Evolutionary conservation across 2,797 vertebrate species (phyloP).

Genomic region (Fratercula arctica): DNA sequence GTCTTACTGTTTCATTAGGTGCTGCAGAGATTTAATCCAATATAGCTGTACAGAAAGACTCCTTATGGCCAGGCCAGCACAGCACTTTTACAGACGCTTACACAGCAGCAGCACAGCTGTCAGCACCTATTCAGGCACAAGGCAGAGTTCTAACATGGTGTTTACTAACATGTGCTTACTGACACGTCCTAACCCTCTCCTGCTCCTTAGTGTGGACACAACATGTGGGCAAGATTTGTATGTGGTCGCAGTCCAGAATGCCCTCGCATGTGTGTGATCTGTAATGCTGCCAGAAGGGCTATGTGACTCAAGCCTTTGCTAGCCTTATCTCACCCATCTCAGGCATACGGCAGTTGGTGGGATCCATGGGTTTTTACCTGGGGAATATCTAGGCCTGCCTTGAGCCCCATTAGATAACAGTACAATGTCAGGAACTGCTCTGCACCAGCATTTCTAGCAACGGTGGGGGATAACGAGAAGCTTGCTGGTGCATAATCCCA

Average conservation of each 20-base stretch:
- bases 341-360: not conserved
- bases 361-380: not conserved
- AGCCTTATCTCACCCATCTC: not conserved
- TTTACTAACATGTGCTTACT: not conserved
- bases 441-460: not conserved
- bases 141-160: not conserved
- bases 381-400: not conserved
- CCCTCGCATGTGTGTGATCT: rapidly evolving
- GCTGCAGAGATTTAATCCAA: not conserved
- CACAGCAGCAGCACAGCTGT: not conserved
- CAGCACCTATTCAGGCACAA: not conserved
- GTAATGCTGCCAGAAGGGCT: not conserved
- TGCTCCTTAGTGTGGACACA: not conserved
- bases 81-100: not conserved
- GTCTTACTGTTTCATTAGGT: too few relatives aligned
- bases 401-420: not conserved
- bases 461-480: not conserved
- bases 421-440: not conserved
- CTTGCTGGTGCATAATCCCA: not conserved
- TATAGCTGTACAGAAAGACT: not conserved
- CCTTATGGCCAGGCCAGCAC: not conserved
- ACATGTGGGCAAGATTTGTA: not conserved
- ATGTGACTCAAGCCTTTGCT: not conserved
- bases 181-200: not conserved
- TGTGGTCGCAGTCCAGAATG: not conserved